Conservation (phyloP, 2,888 invertebrate genomes). For the Epiblema foenella region DNA sequence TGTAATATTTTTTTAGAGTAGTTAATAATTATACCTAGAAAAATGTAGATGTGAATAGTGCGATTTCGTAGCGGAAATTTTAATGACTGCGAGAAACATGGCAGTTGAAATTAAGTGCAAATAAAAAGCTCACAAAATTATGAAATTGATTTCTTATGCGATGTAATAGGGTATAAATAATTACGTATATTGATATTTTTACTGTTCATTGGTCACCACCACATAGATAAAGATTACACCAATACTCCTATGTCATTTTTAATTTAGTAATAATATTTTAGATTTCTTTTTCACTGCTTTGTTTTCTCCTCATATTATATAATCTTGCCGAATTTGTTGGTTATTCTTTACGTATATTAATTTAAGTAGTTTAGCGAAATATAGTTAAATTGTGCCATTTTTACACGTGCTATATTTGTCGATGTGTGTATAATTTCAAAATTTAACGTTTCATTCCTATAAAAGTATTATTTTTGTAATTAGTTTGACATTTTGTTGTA, state of each 20-base stretch:
- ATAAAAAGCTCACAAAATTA: not conserved
- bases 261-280: not conserved
- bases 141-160: not conserved
- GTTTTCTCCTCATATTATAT: not conserved
- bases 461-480: constrained; percentile 27
- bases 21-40: constrained; percentile 5
- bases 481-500: constrained; percentile 10
- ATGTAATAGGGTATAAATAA: too few relatives aligned
- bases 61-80: not conserved
- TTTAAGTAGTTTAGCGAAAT: not conserved
- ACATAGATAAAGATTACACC: too few relatives aligned
- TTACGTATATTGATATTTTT: too few relatives aligned
- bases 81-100: not conserved
- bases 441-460: constrained; percentile 29
- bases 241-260: too few relatives aligned
- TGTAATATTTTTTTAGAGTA: constrained; percentile 19
- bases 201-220: too few relatives aligned
- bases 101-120: not conserved
- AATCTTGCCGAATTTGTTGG: constrained; percentile 8
- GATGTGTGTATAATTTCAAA: not conserved
- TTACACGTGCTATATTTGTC: not conserved
- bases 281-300: not conserved
- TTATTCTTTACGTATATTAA: not conserved
- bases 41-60: not conserved
- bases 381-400: constrained; percentile 27